Conservation (phyloP, 2,113 vertebrate genomes). For the Morone chrysops region DNA sequence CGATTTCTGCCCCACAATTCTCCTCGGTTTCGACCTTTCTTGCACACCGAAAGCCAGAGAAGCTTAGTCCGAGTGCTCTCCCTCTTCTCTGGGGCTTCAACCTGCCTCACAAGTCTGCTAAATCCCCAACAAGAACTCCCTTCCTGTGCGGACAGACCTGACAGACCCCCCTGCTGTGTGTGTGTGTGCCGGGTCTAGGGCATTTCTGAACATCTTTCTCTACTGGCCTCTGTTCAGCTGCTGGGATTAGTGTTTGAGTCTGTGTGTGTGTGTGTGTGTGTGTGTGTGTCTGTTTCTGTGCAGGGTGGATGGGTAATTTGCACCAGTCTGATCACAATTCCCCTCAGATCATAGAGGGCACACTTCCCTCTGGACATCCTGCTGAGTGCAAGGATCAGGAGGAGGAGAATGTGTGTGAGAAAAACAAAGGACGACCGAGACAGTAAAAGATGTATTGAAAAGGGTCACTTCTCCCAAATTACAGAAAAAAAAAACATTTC, state of each 20-base stretch:
- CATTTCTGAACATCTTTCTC: constrained; percentile 36
- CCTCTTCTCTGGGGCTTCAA: constrained; percentile 16
- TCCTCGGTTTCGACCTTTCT: background rate
- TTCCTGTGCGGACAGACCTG: constrained; percentile 25
- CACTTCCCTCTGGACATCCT: constrained; percentile 36
- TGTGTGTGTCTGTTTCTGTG: background rate
- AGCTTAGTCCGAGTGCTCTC: constrained; percentile 20
- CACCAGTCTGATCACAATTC: constrained; percentile 44
- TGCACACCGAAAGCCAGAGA: background rate
- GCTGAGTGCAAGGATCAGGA: constrained; percentile 43
- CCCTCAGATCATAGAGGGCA: constrained; percentile 42
- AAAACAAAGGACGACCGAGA: background rate
- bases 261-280: background rate
- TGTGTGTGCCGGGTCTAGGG: background rate
- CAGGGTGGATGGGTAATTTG: constrained; percentile 43
- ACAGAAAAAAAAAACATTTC: background rate
- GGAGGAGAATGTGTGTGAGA: background rate
- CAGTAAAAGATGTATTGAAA: background rate
- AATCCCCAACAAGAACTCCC: constrained; percentile 35
- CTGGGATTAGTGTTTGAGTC: constrained; percentile 23
- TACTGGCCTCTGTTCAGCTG: constrained; percentile 40
- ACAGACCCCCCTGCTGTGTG: constrained; percentile 15
- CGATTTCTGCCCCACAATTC: background rate
- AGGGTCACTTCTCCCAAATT: background rate
- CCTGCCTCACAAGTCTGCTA: constrained; percentile 11